Base-by-base conservation (phyloP, 1,140 invertebrate species). In the Steinernema feltiae region DNA sequence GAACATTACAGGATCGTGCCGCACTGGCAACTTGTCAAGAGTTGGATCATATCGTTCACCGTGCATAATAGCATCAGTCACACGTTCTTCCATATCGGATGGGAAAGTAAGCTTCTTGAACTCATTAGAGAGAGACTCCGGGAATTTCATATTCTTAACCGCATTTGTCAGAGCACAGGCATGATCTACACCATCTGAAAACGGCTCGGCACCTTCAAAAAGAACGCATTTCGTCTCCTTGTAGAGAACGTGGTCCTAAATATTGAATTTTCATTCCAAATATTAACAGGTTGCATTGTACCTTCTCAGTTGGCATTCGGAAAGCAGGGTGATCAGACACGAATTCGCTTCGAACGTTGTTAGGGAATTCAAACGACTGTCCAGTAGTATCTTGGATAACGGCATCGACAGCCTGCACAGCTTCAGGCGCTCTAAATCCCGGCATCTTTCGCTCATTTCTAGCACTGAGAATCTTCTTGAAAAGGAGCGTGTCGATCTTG, bases 21-120 rank as follows among this genome's bases (percentile, higher is more conserved):
- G 77, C 21, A 41, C 69, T 0, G 83, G 82, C 1, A 85, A 69
- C 71, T 81, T 81, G 31, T 85, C 84, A 63, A 85, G 32, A 18
- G 83, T 83, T n/a, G 84, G 84, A 74, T 85, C 85, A 71, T 84
- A 85, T 30, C 76, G 69, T 76, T 86, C 84, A 18, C 84, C 84
- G 48, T 80, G 78, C 72, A 86, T 76, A 74, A 85, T 85, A 3
- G 77, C 70, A 71, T 85, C 83, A 7, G 30, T 30, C 7, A 85
- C 63, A 32, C 76, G 30, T 12, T 83, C 31, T 70, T 81, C 79
- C 29, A 79, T n/a, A 63, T 80, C 75, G 18, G 48, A 30, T 1
- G 46, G 73, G 21, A 35, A 72, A 18, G 48, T 32, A 30, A 73
- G 32, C 32, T 78, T n/a, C 21, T 74, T 29, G 2, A 35, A 7